A percentile compares a stretch with the other conserved stretches of the same genome.
These are phyloP conservation scores for Tholera decimalis DNA, from an alignment of 2,888 invertebrate species.

Conservation along the genomic window DNA sequence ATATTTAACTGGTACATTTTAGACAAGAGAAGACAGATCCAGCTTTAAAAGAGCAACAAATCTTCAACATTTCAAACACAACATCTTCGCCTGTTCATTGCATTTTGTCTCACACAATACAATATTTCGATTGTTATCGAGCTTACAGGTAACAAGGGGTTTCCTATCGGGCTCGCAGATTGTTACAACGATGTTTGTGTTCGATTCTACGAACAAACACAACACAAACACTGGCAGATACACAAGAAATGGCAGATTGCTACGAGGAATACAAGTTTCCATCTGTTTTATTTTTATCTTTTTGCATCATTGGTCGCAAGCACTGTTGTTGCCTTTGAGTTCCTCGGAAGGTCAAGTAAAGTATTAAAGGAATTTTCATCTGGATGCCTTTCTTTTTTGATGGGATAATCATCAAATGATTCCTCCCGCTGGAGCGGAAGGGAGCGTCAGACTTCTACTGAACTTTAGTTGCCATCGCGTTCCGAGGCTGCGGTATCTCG, in stretches of 20 bases:
- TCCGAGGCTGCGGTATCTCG: no score
- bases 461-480: no score
- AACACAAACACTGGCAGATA: slow-evolving; percentile 44
- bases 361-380: no score
- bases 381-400: no score
- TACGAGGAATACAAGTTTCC: slow-evolving; percentile 46
- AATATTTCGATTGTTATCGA: slow-evolving; percentile 53
- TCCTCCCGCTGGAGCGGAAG: no score
- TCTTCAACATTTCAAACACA: slow-evolving; percentile 9
- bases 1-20: no score
- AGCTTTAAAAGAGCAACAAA: not conserved
- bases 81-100: slow-evolving; percentile 11
- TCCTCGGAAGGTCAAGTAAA: no score
- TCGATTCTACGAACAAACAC: slow-evolving; percentile 50
- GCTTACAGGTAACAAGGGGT: slow-evolving; percentile 51
- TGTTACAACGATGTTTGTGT: slow-evolving; percentile 52
- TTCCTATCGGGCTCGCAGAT: slow-evolving; percentile 51
- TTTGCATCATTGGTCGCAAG: not conserved
- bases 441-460: no score
- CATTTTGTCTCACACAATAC: slow-evolving; percentile 46
- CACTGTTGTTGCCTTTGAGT: not conserved
- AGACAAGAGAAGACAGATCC: not conserved
- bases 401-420: no score
- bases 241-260: slow-evolving; percentile 50
- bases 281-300: slow-evolving; percentile 36